Evolutionary conservation across 2,113 vertebrate species (phyloP).

Genomic region (Neomonachus schauinslandi): DNA sequence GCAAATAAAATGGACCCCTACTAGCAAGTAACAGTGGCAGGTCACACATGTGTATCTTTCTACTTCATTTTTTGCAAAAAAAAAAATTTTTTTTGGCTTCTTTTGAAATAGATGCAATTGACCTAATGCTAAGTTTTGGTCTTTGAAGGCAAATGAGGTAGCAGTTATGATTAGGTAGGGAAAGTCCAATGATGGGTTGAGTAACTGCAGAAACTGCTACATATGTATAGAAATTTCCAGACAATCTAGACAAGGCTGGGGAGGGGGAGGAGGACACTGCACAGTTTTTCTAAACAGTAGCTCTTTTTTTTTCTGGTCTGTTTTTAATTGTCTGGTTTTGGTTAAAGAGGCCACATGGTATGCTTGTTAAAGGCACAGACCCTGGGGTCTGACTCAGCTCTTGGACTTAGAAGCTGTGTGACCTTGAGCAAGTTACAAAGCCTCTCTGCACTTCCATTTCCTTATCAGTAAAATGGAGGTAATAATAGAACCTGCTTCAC

Average conservation of each 20-base stretch:
- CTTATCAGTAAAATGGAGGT: background rate
- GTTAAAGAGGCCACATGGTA: background rate
- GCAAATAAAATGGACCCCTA: background rate
- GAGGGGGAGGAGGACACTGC: background rate
- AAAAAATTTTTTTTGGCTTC: background rate
- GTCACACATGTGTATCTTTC: background rate
- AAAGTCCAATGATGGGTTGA: background rate
- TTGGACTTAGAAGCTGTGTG: background rate
- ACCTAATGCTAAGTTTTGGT: background rate
- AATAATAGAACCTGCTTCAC: background rate
- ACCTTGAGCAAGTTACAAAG: background rate
- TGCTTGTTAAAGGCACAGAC: background rate
- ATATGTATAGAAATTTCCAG: background rate
- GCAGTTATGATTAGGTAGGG: background rate
- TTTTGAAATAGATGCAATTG: background rate
- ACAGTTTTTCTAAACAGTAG: background rate
- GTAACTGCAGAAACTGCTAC: background rate
- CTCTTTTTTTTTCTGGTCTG: background rate
- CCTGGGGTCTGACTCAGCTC: background rate
- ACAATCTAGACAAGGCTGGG: background rate
- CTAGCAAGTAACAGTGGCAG: background rate
- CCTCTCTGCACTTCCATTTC: background rate
- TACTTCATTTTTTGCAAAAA: background rate
- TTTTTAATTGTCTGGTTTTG: background rate
- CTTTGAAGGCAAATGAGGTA: constrained; percentile 7